Conservation (phyloP, 2,797 vertebrate genomes). For the Apodemus agrarius region DNA sequence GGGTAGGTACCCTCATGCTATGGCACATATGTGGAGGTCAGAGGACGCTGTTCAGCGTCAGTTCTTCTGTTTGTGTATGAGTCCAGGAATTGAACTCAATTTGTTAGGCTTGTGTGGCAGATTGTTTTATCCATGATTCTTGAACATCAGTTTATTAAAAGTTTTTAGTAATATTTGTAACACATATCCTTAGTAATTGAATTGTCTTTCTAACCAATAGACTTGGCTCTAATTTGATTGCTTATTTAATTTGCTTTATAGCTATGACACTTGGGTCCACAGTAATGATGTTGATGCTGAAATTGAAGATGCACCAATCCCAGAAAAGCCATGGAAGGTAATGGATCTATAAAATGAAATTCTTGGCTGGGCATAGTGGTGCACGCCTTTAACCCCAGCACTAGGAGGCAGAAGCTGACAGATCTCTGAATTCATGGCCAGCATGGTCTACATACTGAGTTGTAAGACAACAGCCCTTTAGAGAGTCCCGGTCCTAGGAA, state of each 20-base stretch:
- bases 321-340: conserved; percentile 97
- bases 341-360: not conserved
- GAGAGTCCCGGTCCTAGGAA: not conserved
- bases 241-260: conserved; percentile 73
- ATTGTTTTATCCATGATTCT: not conserved
- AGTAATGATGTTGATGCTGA: conserved; percentile 94
- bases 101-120: not conserved
- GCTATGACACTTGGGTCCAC: conserved; percentile 98
- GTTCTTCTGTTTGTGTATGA: not conserved
- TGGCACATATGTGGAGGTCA: not conserved
- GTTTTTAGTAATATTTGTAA: not conserved
- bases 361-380: not conserved
- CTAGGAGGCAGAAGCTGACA: not conserved
- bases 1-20: too few species aligned
- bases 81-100: not conserved
- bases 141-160: not conserved
- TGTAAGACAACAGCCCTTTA: not conserved
- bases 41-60: not conserved
- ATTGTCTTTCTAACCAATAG: not conserved
- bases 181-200: not conserved
- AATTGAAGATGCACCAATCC: conserved; percentile 94
- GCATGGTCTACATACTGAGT: not conserved
- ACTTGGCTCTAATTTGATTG: conserved; percentile 19
- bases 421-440: not conserved
- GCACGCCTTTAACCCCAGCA: not conserved